phyloP scores from a whole-genome alignment of 2,797 vertebrate genomes.

The Melanotaenia nigrans region DNA sequence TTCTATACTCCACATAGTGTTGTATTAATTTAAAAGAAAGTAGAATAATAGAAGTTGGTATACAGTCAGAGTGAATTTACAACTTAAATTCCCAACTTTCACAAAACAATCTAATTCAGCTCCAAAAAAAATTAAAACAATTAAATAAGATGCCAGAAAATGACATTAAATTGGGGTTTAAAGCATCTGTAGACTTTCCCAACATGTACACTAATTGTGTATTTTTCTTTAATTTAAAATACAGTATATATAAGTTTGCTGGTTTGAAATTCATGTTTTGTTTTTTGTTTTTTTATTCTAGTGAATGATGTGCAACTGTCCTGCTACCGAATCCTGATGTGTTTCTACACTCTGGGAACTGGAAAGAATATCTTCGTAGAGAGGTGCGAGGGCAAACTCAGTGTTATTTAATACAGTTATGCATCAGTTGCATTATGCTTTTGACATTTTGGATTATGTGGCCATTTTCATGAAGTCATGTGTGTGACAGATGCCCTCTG shows the following conservation, averaged over 20 bases:
- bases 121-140: too few species aligned
- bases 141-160: too few species aligned
- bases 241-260: not conserved
- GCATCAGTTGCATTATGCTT: conserved; percentile 1
- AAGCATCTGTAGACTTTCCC: too few species aligned
- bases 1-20: not conserved
- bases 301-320: conserved; percentile 97
- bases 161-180: too few species aligned
- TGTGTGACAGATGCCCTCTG: not conserved
- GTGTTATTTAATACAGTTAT: not conserved
- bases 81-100: too few species aligned
- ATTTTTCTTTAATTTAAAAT: not conserved
- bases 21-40: not conserved
- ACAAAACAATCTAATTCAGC: too few species aligned
- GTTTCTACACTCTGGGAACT: conserved; percentile 92
- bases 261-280: not conserved
- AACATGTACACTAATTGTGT: not conserved
- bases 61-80: too few species aligned
- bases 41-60: too few species aligned
- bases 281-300: conserved; percentile 64
- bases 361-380: conserved; percentile 97
- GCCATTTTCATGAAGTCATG: conserved; percentile 10
- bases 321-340: conserved; percentile 94
- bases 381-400: conserved; percentile 81
- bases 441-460: conserved; percentile 8